Evolutionary conservation across 1,140 invertebrate genomes (phyloP).

Genomic region (Rhynchophorus ferrugineus): DNA sequence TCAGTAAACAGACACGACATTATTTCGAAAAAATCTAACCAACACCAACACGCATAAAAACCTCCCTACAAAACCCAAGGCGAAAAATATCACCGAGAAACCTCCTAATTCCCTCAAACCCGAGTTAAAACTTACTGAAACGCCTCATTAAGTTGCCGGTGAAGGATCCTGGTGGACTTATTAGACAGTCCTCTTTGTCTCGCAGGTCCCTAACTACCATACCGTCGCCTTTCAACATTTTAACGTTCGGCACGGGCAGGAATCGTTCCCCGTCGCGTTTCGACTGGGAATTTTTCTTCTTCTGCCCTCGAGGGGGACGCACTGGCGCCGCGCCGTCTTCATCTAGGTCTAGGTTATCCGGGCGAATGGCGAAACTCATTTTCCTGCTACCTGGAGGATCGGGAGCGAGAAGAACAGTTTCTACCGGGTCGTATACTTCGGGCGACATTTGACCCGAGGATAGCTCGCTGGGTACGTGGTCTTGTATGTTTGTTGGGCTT

Average conservation of each 20-base stretch:
- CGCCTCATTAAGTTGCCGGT: slow-evolving; percentile 67
- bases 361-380: slow-evolving; percentile 39
- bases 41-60: not conserved
- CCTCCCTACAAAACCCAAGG: slow-evolving; percentile 2
- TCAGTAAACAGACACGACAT: too few relatives aligned
- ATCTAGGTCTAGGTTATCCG: slow-evolving; percentile 56
- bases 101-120: slow-evolving; percentile 3
- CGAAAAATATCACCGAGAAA: slow-evolving; percentile 9
- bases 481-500: slow-evolving; percentile 9
- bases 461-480: slow-evolving; percentile 30
- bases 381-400: slow-evolving; percentile 15
- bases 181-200: slow-evolving; percentile 39
- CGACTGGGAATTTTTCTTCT: slow-evolving; percentile 46
- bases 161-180: slow-evolving; percentile 47
- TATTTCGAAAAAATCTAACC: not conserved
- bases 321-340: slow-evolving; percentile 52
- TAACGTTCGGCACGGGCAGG: slow-evolving; percentile 70
- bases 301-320: slow-evolving; percentile 50
- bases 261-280: slow-evolving; percentile 58
- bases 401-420: slow-evolving; percentile 25
- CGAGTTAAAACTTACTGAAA: slow-evolving; percentile 72
- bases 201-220: slow-evolving; percentile 39
- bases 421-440: slow-evolving; percentile 19
- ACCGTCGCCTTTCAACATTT: slow-evolving; percentile 45
- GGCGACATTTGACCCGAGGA: slow-evolving; percentile 25